Base-by-base conservation (phyloP, 2,797 vertebrate genomes). In the Avahi laniger region DNA sequence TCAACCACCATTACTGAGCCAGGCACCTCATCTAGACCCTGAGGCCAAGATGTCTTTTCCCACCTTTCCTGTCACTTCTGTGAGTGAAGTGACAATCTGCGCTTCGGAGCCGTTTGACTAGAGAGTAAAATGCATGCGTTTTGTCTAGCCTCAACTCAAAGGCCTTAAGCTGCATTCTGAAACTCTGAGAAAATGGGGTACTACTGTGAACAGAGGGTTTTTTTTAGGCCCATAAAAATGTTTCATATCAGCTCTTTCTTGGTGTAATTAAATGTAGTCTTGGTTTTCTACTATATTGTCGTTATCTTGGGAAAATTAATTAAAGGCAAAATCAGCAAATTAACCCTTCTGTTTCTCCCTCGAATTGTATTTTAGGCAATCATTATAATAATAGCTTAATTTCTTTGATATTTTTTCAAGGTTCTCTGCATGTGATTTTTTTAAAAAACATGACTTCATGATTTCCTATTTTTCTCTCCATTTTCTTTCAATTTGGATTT, bases 271-370 rank as follows among this genome's bases (percentile, higher is more conserved):
- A 35, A 46, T 13, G 20, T 14, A 80, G 54, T 33, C 38, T 46
- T 20, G 33, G 57, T 59, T 93, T 72, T 75, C 38, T 17, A 73
- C 69, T 61, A 46, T 38, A 20, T 33, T 69, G 33, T 73, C 41
- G 52, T 13, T 65, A 85, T 92, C 84, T 92, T 67, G 26, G 50
- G 63, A 69, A 86, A 86, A 38, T 72, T 35, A 86, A 65, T 15
- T 80, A 78, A 69, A 75, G 17, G 43, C 28, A 43, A 57, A 57
- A 57, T 22, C 26, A 90, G 48, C 50, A 48, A 89, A 61, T 41
- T 82, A 28, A 8, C 26, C 48, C 41, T 86, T 88, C 61, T 90
- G 28, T 7, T 20, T 28, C 38, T 35, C 65, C 46, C 28, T 46
- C 22, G 14, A 79, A 72, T 18, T 20, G 7, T 38, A 79, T 50